Evolutionary conservation across 2,113 vertebrate species (phyloP), one percentile per base, ranked within the genome.

Genomic region (Proterorhinus semilunaris): DNA sequence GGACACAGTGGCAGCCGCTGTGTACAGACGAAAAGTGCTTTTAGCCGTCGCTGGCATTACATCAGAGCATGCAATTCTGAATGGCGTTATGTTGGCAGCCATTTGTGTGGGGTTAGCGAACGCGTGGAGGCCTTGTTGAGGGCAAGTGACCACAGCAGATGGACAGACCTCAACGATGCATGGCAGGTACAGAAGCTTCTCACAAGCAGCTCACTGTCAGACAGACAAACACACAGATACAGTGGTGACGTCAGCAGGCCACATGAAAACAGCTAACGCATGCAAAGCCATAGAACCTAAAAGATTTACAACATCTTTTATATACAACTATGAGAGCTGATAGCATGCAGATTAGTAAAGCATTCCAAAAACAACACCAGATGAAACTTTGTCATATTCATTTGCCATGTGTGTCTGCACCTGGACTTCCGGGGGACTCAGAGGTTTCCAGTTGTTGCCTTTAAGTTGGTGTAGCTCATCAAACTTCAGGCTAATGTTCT

Each of bases 401-500:
- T 45, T 45, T 62, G 68, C n/a, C 8, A 36, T 1, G 6, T 58
- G 72, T 47, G 51, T 79, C 50, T 44, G 78, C 75, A 99, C 98
- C 98, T 99, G 97, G 90, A 97, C 96, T 91, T 96, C 94, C 79
- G 95, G 95, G 72, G 94, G 95, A 84, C 95, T 96, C 91, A 97
- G 95, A 91, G 96, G 95, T 94, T 96, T 98, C 98, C 98, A 99
- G 94, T 95, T 95, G 95, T 99, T 99, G 93, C 96, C 97, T 92
- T 97, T 98, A 91, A 99, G 95, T 83, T 99, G 98, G 94, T 99
- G 96, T 87, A 99, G 96, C 93, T 99, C 98, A 81, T 99, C 98
- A 91, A 99, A 99, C 95, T 99, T 99, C 93, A 99, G 95, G 94
- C 98, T 99, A 93, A 99, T 99, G 88, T 99, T 98, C 93, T 99